Percentiles rank a stretch among this genome's conserved stretches.
Evolutionary conservation across 2,888 invertebrate genomes (phyloP).

Genomic region (Dicranocentrus wangi): DNA sequence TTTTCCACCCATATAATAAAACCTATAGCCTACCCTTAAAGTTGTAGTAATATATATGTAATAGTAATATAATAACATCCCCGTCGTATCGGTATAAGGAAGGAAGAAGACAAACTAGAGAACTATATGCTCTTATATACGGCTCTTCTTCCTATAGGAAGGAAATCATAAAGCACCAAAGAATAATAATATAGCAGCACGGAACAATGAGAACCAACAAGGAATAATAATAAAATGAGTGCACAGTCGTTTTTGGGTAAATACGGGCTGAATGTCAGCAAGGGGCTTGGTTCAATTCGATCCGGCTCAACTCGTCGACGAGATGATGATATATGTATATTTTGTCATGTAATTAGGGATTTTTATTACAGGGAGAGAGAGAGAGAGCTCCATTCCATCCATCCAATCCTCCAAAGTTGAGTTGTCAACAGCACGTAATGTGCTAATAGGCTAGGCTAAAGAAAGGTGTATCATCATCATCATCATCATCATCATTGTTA

Average conservation of each 20-base stretch:
- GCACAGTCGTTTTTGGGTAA: slow-evolving; percentile 65
- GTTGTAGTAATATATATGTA: background rate
- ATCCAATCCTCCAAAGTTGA: background rate
- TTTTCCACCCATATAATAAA: slow-evolving; percentile 49
- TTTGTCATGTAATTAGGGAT: slow-evolving; percentile 62
- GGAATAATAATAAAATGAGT: slow-evolving; percentile 51
- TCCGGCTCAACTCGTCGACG: slow-evolving; percentile 33
- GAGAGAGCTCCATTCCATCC: no score
- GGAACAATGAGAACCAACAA: slow-evolving; percentile 27
- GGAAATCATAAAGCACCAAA: background rate
- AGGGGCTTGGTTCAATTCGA: slow-evolving; percentile 63
- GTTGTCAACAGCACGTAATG: background rate
- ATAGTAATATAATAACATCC: no score
- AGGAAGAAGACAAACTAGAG: background rate
- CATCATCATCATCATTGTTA: background rate
- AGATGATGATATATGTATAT: slow-evolving; percentile 26
- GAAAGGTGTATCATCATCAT: no score
- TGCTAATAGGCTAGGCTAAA: no score
- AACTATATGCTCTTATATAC: background rate
- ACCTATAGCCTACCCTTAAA: slow-evolving; percentile 10
- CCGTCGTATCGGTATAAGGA: no score
- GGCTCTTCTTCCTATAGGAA: background rate
- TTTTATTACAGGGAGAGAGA: slow-evolving; percentile 46
- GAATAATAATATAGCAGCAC: background rate
- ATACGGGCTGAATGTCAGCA: slow-evolving; percentile 64